Evolutionary conservation across 23 tunicate species (phyloP), one percentile per base, ranked within the genome.

Genomic region (Halocynthia aurantium): DNA sequence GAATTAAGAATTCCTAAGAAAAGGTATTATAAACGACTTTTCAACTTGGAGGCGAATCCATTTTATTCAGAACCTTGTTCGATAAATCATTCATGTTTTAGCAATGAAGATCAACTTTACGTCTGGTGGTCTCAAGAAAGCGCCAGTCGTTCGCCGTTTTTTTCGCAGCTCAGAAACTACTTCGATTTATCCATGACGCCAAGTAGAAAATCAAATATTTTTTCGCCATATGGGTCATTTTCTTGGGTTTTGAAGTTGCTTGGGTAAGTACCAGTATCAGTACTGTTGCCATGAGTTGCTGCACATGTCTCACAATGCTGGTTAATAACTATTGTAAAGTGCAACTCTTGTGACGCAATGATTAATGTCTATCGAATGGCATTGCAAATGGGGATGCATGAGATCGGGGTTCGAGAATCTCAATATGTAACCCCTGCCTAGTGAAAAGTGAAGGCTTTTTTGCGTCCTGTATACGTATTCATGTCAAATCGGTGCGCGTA

Each of bases 71-170:
- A 58, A n/a, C n/a, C 2, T 2, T 4, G 2, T 58, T n/a, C 15
- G 17, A 13, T 13, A 58, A 58, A 58, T n/a, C 4, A 58, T 13
- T 58, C n/a, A 58, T n/a, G 17, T 13, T 65, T 15, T 49, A 65
- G 70, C 19, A 11, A 65, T 5, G 50, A 65, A 49, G 70, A 65
- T 6, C 70, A 65, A 49, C 22, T 65, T 6, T 15, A 65, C 31
- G 70, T 65, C 9, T 65, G 70, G 70, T 65, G 70, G 70, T 65
- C 70, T 65, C 70, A 65, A 65, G 70, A 65, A 65, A 65, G 70
- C 19, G 70, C 70, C 70, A 65, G 31, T 49, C 22, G 50, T 10
- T 49, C 10, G 13, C 70, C 15, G 50, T 65, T 10, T 15, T 40
- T 20, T 49, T 9, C 22, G 19, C 15, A 15, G 50, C 22, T 65